Evolutionary conservation across 2,113 vertebrate species (phyloP).

Genomic region (Bagarius yarrelli): DNA sequence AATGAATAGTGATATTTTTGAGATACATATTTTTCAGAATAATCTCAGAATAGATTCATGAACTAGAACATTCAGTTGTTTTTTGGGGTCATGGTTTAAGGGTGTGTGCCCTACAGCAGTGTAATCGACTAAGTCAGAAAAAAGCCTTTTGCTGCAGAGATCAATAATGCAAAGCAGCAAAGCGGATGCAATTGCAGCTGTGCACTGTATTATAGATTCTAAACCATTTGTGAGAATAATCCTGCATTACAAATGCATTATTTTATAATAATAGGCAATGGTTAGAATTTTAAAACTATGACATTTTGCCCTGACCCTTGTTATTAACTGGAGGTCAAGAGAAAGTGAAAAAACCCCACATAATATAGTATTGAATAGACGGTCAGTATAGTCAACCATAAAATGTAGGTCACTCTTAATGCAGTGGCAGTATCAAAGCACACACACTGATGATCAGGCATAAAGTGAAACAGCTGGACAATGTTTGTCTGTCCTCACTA

Average conservation of each 20-base stretch:
- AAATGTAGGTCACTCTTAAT: slow-evolving; percentile 9
- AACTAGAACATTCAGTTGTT: neutral
- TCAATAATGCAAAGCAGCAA: slow-evolving; percentile 64
- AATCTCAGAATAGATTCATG: neutral
- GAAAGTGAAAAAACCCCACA: slow-evolving; percentile 1
- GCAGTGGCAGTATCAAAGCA: slow-evolving; percentile 16
- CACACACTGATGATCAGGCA: slow-evolving; percentile 39
- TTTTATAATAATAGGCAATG: neutral
- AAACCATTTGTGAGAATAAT: neutral
- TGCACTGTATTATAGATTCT: slow-evolving; percentile 6
- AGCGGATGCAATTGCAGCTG: slow-evolving; percentile 39
- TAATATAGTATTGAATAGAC: neutral
- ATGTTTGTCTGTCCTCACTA: slow-evolving; percentile 68
- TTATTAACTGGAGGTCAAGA: neutral
- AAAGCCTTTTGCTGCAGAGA: slow-evolving; percentile 61
- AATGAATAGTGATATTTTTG: neutral
- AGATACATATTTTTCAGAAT: neutral
- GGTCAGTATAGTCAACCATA: slow-evolving; percentile 46
- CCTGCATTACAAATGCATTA: neutral
- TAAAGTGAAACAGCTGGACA: slow-evolving; percentile 70
- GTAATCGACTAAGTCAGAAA: slow-evolving; percentile 67
- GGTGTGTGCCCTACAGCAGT: slow-evolving; percentile 55
- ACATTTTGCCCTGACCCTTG: neutral
- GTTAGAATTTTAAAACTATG: neutral
- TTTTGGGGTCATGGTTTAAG: neutral